Conservation (phyloP, 2,113 vertebrate genomes). For the Hippocampus abdominalis region DNA sequence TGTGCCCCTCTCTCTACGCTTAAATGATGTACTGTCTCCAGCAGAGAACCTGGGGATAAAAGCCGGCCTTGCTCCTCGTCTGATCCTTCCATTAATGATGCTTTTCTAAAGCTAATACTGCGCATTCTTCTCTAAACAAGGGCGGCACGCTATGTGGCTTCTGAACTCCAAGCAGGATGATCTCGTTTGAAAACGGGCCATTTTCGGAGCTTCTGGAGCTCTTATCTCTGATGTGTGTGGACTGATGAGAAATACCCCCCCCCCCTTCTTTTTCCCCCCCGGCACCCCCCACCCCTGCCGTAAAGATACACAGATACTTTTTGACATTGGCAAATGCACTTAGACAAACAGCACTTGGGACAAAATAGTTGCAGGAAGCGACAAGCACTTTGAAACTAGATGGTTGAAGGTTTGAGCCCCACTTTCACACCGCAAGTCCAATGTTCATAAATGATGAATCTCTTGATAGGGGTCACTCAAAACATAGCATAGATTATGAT, state of each 20-base stretch:
- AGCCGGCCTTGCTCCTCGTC: conserved; percentile 67
- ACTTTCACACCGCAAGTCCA: neutral
- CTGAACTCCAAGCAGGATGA: conserved; percentile 57
- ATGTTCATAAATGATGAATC: neutral
- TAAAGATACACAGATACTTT: neutral
- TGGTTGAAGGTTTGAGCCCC: neutral
- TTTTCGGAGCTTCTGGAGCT: conserved; percentile 30
- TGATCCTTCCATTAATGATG: conserved; percentile 74
- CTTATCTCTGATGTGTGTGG: conserved; percentile 11
- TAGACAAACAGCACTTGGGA: neutral
- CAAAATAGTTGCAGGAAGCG: neutral
- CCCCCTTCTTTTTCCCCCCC: too few relatives aligned
- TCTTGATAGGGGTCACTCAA: neutral
- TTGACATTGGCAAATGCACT: neutral
- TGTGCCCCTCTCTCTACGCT: conserved; percentile 64
- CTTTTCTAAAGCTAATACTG: conserved; percentile 62
- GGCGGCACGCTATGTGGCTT: conserved; percentile 62
- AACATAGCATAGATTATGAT: neutral
- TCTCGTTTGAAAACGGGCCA: conserved; percentile 38
- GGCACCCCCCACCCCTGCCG: too few relatives aligned
- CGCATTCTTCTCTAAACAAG: conserved; percentile 68
- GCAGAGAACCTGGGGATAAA: conserved; percentile 70
- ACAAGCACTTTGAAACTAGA: neutral
- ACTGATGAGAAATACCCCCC: neutral
- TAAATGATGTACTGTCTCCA: conserved; percentile 72